These are phyloP conservation scores for Brachyhypopomus occidentalis DNA, from an alignment of 2,113 vertebrate species.

Conservation along the genomic window DNA sequence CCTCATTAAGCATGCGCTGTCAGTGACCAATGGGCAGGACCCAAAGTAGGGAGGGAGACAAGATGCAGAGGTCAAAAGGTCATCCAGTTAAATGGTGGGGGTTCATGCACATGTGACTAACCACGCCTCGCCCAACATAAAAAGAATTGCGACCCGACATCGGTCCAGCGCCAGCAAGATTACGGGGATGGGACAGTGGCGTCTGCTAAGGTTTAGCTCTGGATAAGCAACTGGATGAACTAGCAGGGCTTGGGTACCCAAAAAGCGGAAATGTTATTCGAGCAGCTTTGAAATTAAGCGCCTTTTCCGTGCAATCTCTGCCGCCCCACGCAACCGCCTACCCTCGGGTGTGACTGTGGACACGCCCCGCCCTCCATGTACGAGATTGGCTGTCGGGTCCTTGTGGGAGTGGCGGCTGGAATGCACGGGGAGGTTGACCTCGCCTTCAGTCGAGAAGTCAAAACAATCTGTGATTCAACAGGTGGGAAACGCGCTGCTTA, in stretches of 20 bases:
- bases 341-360: constrained; percentile 94
- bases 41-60: constrained; percentile 62
- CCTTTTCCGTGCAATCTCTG: constrained; percentile 79
- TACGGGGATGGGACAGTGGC: constrained; percentile 43
- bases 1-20: constrained; percentile 82
- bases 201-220: constrained; percentile 36
- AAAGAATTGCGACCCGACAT: constrained; percentile 59
- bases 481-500: constrained; percentile 81
- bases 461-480: constrained; percentile 99
- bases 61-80: constrained; percentile 56
- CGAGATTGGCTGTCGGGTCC: constrained; percentile 87
- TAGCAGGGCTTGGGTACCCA: constrained; percentile 64
- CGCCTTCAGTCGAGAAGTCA: constrained; percentile 96
- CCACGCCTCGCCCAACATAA: constrained; percentile 66
- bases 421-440: constrained; percentile 89
- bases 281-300: constrained; percentile 75
- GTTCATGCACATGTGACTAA: constrained; percentile 76
- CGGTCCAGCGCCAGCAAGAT: constrained; percentile 54
- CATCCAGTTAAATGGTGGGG: constrained; percentile 55
- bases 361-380: constrained; percentile 87
- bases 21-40: constrained; percentile 70
- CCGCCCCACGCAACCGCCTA: constrained; percentile 95
- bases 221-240: constrained; percentile 61
- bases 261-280: constrained; percentile 64
- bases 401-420: constrained; percentile 84